Conservation (phyloP, 1,140 invertebrate species). For the Pseudomyrmex gracilis region DNA sequence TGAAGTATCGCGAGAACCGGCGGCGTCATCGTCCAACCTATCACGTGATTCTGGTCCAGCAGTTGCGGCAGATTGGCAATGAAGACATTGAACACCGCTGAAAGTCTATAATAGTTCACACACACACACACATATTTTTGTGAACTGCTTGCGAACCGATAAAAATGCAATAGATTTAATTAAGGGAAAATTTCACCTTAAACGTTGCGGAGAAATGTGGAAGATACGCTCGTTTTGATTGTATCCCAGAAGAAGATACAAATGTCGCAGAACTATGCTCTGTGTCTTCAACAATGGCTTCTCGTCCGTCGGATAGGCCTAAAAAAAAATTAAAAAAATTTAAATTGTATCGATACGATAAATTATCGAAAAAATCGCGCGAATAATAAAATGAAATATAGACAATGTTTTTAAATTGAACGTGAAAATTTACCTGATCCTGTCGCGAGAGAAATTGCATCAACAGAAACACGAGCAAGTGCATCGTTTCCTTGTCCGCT, state of each 20-base stretch:
- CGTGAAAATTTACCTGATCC: constrained; percentile 87
- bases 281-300: constrained; percentile 92
- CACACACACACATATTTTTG: background rate
- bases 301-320: constrained; percentile 94
- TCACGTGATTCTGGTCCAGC: constrained; percentile 96
- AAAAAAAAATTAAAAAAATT: constrained; percentile 8
- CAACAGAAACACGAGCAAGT: constrained; percentile 97
- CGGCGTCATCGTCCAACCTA: constrained; percentile 94
- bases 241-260: constrained; percentile 97
- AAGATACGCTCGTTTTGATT: constrained; percentile 96
- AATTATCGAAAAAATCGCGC: background rate
- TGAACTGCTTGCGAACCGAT: too few species aligned
- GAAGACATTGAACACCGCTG: constrained; percentile 98
- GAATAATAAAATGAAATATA: too few species aligned
- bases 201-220: constrained; percentile 94
- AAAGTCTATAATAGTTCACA: constrained; percentile 87
- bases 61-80: constrained; percentile 96
- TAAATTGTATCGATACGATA: background rate
- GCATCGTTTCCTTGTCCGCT: constrained; percentile 97
- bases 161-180: background rate
- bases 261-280: constrained; percentile 95
- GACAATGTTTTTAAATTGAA: too few species aligned
- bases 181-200: constrained; percentile 88
- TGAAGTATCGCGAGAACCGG: constrained; percentile 94
- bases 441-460: constrained; percentile 96